Evolutionary conservation across 2,888 invertebrate species (phyloP).

Genomic region (Fragum whitleyi): DNA sequence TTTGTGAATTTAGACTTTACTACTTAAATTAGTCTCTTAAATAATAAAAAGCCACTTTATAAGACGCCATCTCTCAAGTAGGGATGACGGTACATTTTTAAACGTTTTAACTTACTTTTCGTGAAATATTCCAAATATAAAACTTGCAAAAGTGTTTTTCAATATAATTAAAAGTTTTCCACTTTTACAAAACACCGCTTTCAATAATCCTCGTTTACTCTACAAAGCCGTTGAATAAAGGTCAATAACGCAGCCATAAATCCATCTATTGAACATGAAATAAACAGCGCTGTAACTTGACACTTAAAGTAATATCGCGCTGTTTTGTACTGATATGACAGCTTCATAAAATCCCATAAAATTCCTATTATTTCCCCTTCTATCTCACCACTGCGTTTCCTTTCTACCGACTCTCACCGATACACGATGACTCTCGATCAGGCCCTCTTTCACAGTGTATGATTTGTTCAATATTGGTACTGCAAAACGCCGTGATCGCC

Average conservation of each 20-base stretch:
- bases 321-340: not conserved
- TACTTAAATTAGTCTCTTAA: too few species aligned
- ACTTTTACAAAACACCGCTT: too few species aligned
- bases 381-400: not conserved
- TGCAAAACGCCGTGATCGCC: not conserved
- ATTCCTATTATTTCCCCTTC: not conserved
- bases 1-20: too few species aligned
- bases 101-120: too few species aligned
- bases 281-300: not conserved
- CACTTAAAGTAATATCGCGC: not conserved
- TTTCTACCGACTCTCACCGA: not conserved
- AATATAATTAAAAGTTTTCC: too few species aligned
- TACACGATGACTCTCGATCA: not conserved
- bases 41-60: too few species aligned
- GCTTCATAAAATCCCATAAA: not conserved
- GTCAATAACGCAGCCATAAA: not conserved
- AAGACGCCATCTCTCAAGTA: too few species aligned
- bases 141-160: too few species aligned
- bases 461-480: constrained; percentile 4
- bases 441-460: not conserved
- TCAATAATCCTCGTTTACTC: too few species aligned
- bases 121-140: too few species aligned
- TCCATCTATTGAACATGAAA: constrained; percentile 1
- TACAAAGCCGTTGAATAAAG: too few species aligned
- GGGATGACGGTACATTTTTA: too few species aligned